These are phyloP conservation scores for Laupala kohalensis DNA, from an alignment of 1,140 invertebrate genomes.

Conservation along the genomic window DNA sequence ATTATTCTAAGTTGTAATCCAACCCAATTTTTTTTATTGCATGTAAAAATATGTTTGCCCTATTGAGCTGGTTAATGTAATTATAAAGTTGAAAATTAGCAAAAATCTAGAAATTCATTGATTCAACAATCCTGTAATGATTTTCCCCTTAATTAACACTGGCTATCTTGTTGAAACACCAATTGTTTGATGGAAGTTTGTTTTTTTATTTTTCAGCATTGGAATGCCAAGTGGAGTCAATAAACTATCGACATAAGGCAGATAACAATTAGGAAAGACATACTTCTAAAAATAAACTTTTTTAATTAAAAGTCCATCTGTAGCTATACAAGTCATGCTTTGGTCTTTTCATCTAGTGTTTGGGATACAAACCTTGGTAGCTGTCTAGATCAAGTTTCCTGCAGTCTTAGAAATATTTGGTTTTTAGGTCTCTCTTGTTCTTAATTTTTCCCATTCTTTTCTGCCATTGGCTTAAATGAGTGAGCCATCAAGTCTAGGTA, in stretches of 20 bases:
- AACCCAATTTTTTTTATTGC: too few species aligned
- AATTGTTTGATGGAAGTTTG: too few species aligned
- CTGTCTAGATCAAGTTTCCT: slow-evolving; percentile 8
- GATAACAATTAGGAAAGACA: slow-evolving; percentile 10
- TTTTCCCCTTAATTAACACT: too few species aligned
- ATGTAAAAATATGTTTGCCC: too few species aligned
- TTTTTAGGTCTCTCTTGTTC: background rate
- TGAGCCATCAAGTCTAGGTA: slow-evolving; percentile 1
- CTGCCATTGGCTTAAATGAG: background rate
- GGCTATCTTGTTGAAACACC: too few species aligned
- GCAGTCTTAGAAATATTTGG: slow-evolving; percentile 10
- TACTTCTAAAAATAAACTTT: slow-evolving; percentile 10
- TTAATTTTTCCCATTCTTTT: slow-evolving; percentile 4
- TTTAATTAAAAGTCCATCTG: slow-evolving; percentile 11
- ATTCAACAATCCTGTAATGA: too few species aligned
- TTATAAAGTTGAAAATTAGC: too few species aligned
- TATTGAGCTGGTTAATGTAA: too few species aligned
- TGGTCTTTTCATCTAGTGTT: slow-evolving; percentile 7
- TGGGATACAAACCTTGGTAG: slow-evolving; percentile 8
- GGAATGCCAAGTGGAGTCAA: slow-evolving; percentile 12
- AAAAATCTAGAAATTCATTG: too few species aligned
- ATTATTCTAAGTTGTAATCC: too few species aligned
- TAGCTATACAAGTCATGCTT: slow-evolving; percentile 4
- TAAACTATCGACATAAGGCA: slow-evolving; percentile 7
- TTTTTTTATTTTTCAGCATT: slow-evolving; percentile 4